phyloP scores from a whole-genome alignment of 2,797 vertebrate species.

The Danio choprae region DNA sequence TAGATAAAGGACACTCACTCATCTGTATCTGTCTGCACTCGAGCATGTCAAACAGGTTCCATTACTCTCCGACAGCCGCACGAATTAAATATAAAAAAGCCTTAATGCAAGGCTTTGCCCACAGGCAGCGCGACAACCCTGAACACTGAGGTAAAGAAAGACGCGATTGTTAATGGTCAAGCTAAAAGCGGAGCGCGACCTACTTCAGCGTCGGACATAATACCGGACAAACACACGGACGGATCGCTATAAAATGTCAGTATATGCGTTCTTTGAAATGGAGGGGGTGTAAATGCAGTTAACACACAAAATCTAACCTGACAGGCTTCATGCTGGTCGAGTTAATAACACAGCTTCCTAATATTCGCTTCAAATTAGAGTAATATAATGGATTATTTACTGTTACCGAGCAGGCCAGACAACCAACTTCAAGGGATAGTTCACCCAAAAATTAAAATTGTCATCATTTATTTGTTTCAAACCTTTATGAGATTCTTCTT shows the following conservation, averaged over 20 bases:
- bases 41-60: constrained; percentile 43
- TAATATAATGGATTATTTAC: neutral
- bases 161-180: constrained; percentile 10
- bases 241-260: neutral
- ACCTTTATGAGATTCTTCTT: no score
- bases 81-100: constrained; percentile 47
- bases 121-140: constrained; percentile 10
- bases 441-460: no score
- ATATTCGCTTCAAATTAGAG: neutral
- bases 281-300: constrained; percentile 14
- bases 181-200: constrained; percentile 16
- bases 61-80: neutral
- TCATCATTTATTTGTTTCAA: no score
- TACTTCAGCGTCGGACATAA: constrained; percentile 18
- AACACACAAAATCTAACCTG: neutral
- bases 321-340: neutral
- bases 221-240: constrained; percentile 3
- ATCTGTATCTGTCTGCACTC: constrained; percentile 6
- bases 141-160: constrained; percentile 15
- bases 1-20: neutral
- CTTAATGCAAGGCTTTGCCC: constrained; percentile 43
- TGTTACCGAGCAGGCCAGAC: neutral
- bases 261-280: neutral
- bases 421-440: neutral
- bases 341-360: neutral